Percentiles rank a stretch among this genome's conserved stretches.
These are phyloP conservation scores for Thamnaconus septentrionalis DNA, from an alignment of 2,113 vertebrate species.

Conservation along the genomic window DNA sequence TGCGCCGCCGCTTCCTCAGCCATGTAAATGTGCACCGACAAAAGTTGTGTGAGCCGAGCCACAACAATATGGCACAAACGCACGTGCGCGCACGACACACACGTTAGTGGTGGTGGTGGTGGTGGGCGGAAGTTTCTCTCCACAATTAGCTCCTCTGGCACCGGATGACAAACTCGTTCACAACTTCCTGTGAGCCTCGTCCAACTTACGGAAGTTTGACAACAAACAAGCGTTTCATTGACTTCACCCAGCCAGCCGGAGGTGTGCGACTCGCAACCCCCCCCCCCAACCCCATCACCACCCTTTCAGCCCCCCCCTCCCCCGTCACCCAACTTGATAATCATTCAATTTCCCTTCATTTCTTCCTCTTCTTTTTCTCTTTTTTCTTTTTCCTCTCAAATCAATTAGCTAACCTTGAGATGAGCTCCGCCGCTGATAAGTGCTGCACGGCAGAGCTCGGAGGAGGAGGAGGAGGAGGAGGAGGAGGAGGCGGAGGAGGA, in stretches of 20 bases:
- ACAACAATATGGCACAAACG: conserved; percentile 82
- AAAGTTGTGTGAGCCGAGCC: conserved; percentile 78
- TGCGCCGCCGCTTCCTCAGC: conserved; percentile 87
- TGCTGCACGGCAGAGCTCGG: conserved; percentile 19
- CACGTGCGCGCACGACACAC: too few relatives aligned
- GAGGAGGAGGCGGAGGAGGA: too few relatives aligned
- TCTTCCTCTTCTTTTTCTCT: background rate
- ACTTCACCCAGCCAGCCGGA: conserved; percentile 5
- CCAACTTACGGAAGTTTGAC: conserved; percentile 60
- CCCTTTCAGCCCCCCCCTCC: too few relatives aligned
- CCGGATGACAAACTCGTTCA: conserved; percentile 52
- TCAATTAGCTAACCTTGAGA: conserved; percentile 70
- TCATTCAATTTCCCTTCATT: conserved; percentile 23
- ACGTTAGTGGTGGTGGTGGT: conserved; percentile 9
- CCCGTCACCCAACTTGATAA: background rate
- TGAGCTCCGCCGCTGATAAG: conserved; percentile 53
- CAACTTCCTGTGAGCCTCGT: conserved; percentile 46
- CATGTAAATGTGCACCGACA: conserved; percentile 98
- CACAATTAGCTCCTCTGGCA: conserved; percentile 85
- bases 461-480: too few relatives aligned
- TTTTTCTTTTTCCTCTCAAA: conserved; percentile 57
- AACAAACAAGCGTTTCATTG: conserved; percentile 43
- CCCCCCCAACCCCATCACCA: background rate
- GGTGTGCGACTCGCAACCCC: background rate
- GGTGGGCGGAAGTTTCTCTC: conserved; percentile 85